phyloP scores from a whole-genome alignment of 2,113 vertebrate genomes.

The Tauraco erythrolophus region DNA sequence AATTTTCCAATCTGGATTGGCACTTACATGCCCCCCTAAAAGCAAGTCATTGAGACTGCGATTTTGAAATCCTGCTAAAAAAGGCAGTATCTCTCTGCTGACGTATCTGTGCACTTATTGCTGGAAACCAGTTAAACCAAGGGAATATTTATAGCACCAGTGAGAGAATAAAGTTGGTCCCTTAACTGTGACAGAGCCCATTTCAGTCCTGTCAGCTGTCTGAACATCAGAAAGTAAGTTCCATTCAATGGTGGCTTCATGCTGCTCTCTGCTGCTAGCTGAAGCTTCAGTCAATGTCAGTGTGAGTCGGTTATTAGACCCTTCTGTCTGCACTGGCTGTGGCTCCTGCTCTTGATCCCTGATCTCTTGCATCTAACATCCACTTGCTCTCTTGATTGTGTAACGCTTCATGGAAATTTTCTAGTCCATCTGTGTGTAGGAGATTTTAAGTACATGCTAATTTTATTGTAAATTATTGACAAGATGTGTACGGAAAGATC shows the following conservation, averaged over 20 bases:
- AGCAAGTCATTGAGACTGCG: background rate
- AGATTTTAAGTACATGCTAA: constrained; percentile 38
- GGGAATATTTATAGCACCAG: constrained; percentile 48
- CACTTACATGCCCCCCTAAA: background rate
- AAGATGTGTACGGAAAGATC: constrained; percentile 31
- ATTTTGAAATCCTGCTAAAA: constrained; percentile 20
- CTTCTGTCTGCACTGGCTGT: background rate
- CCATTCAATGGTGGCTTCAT: background rate
- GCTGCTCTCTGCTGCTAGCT: constrained; percentile 11
- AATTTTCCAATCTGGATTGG: background rate
- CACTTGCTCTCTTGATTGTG: background rate
- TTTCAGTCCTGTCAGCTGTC: constrained; percentile 7
- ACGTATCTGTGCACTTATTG: background rate
- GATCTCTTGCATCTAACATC: background rate
- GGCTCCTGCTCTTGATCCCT: background rate
- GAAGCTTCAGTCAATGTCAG: background rate
- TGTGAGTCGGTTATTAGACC: background rate
- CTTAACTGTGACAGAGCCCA: background rate
- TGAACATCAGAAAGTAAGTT: background rate
- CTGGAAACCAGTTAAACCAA: constrained; percentile 31
- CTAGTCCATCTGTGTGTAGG: background rate
- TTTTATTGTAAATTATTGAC: constrained; percentile 60
- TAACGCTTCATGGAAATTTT: constrained; percentile 7
- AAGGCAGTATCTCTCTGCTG: background rate
- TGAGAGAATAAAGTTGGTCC: constrained; percentile 26